Conservation (phyloP, 2,888 invertebrate genomes). For the Agrypnus murinus region DNA sequence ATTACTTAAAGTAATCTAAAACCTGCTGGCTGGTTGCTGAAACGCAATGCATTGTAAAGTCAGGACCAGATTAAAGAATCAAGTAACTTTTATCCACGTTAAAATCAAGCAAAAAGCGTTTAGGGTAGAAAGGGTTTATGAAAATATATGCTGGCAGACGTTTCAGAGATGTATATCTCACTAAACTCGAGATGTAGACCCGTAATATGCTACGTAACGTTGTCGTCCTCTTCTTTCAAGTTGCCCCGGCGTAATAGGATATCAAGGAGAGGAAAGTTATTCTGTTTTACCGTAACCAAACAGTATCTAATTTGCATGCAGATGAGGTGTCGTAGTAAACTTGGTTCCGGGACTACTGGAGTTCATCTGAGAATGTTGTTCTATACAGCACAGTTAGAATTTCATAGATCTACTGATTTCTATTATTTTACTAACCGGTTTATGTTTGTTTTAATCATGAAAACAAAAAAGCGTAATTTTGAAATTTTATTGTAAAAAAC, state of each 20-base stretch:
- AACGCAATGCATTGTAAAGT: slow-evolving; percentile 26
- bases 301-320: slow-evolving; percentile 70
- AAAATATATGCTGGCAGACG: slow-evolving; percentile 58
- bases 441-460: background rate
- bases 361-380: slow-evolving; percentile 61
- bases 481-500: too few relatives aligned
- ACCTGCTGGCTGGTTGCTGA: too few relatives aligned
- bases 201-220: slow-evolving; percentile 43
- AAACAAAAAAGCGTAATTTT: too few relatives aligned
- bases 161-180: slow-evolving; percentile 58
- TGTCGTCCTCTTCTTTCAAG: slow-evolving; percentile 46
- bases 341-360: slow-evolving; percentile 64
- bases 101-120: slow-evolving; percentile 50
- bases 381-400: slow-evolving; percentile 41
- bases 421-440: slow-evolving; percentile 30
- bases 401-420: slow-evolving; percentile 40
- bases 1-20: too few relatives aligned
- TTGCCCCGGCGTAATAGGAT: slow-evolving; percentile 28
- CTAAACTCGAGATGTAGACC: slow-evolving; percentile 44
- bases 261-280: slow-evolving; percentile 54
- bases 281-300: slow-evolving; percentile 63
- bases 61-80: slow-evolving; percentile 45
- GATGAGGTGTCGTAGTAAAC: slow-evolving; percentile 67
- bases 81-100: slow-evolving; percentile 48
- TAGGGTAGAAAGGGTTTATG: slow-evolving; percentile 51